Evolutionary conservation across 2,888 invertebrate genomes (phyloP).

Genomic region (Oxytorus armatus): DNA sequence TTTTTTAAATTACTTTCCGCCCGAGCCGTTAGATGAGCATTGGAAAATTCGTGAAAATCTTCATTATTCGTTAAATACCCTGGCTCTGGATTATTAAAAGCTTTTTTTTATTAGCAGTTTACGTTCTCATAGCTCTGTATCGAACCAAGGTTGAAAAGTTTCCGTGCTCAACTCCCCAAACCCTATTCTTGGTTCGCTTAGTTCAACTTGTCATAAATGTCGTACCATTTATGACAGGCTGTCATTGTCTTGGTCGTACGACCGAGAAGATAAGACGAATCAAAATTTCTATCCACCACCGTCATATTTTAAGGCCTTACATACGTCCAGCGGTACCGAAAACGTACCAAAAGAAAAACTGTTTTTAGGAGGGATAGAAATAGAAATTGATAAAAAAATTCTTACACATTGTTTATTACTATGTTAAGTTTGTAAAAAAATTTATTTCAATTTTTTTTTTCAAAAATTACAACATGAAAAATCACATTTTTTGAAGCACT

Average conservation of each 20-base stretch:
- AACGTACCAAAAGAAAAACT: no score
- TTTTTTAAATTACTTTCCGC: slow-evolving; percentile 49
- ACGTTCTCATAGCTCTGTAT: not conserved
- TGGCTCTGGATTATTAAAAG: not conserved
- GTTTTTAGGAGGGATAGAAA: no score
- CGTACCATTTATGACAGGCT: no score
- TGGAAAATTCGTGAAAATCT: not conserved
- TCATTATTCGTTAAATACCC: not conserved
- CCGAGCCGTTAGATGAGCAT: not conserved
- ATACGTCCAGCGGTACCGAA: no score
- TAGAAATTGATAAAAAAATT: no score
- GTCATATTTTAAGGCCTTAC: not conserved
- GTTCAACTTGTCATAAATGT: not conserved
- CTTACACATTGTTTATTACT: no score
- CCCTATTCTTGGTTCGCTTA: not conserved
- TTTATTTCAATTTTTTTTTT: no score
- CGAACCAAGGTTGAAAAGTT: not conserved
- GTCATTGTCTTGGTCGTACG: no score
- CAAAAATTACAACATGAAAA: no score
- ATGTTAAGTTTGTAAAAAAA: no score
- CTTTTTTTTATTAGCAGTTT: not conserved
- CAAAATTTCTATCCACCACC: not conserved
- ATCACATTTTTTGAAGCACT: no score
- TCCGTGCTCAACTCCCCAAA: not conserved
- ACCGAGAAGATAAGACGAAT: not conserved